Evolutionary conservation across 2,797 vertebrate genomes (phyloP).

Genomic region (Enteromius fasciolatus): DNA sequence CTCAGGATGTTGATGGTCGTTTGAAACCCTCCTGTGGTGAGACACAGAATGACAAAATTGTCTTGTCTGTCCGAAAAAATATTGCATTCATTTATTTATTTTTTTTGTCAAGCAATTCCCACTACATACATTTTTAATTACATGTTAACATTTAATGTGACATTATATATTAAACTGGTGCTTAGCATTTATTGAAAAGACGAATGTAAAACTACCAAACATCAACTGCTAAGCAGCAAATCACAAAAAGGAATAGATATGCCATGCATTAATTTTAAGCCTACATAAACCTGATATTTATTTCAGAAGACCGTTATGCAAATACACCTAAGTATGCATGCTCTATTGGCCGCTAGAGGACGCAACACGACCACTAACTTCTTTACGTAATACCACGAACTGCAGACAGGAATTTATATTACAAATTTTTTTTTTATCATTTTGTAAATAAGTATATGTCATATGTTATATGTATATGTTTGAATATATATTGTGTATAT

Average conservation of each 20-base stretch:
- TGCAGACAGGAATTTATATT: not conserved
- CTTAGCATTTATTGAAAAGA: not conserved
- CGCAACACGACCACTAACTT: not conserved
- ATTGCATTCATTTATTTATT: not conserved
- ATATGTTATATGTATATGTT: too few relatives aligned
- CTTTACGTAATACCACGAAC: not conserved
- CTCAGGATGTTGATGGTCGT: not conserved
- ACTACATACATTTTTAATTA: not conserved
- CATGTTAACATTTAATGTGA: not conserved
- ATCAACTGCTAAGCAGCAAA: not conserved
- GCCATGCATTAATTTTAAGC: not conserved
- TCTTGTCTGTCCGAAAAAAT: not conserved
- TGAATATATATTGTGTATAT: not conserved
- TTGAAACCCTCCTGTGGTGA: constrained; percentile 21
- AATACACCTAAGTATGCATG: not conserved
- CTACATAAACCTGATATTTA: not conserved
- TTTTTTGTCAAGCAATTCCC: constrained; percentile 5
- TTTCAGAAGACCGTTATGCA: not conserved
- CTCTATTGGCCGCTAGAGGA: not conserved
- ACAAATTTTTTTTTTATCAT: too few relatives aligned
- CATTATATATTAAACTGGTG: not conserved
- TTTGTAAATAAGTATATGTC: too few relatives aligned
- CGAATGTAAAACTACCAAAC: not conserved
- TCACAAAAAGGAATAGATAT: not conserved
- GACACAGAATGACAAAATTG: not conserved